Evolutionary conservation across 2,888 invertebrate genomes (phyloP), one percentile per base, ranked within the genome.

Genomic region (Drosophila neoperkinsi): DNA sequence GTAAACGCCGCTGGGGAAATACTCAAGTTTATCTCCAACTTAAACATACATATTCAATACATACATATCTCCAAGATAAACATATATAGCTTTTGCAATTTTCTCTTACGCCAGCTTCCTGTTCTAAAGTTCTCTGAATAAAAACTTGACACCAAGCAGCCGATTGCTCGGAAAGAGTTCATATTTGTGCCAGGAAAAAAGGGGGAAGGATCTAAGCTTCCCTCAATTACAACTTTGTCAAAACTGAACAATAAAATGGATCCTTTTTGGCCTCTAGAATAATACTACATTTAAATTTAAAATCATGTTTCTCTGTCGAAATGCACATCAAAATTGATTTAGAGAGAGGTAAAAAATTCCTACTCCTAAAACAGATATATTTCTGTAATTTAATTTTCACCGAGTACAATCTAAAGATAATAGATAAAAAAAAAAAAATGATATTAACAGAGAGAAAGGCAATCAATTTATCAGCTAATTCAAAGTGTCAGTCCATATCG

Each of bases 401-500:
- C 1, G 16, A 49, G 16, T n/a, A 18, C 13, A 52, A 36, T 34
- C 3, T 10, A 0, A 10, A 41, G 41, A 41, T 10, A 46, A 25
- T 46, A 43, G 4, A 46, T 3, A 43, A 13, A 3, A 21, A 7
- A 16, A 16, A 46, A 11, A n/a, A 11, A 28, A 38, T 41, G 21
- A 16, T 31, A 30, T 13, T 41, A 57, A 41, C 31, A 30, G n/a
- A 16, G n/a, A 21, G 31, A 4, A 21, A 58, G 66, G 60, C 58
- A 77, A 71, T 80, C 81, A 80, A 65, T 81, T 77, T 73, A 36
- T 58, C 57, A 53, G 81, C 57, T 81, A 76, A 78, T 65, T 68
- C 77, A 76, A 81, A 62, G 81, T 78, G 78, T 80, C 78, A 76
- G 71, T 38, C 65, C 71, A 78, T 71, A 78, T 81, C 64, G 78